Evolutionary conservation across 2,888 invertebrate genomes (phyloP), one percentile per base, ranked within the genome.

Genomic region (Yponomeuta plumbellus): DNA sequence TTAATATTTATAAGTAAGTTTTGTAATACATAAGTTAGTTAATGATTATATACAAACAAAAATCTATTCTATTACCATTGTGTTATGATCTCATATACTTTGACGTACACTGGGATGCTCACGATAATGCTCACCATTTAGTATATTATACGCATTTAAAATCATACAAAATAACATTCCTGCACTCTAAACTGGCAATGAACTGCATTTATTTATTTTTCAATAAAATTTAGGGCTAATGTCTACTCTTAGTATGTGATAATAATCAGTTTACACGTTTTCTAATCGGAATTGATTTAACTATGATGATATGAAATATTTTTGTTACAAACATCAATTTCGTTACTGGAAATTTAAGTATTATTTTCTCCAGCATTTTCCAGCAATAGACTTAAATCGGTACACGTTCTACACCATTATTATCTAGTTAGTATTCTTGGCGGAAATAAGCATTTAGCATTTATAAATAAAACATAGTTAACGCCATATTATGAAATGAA

Each of bases 191-290:
- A 26, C 26, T 78, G 82, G 87, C 87, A 87, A 87, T 88, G 23
- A 52, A 64, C 8, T 64, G 75, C 81, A 83, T 83, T 86, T 86
- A 88, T 88, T 88, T 88, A 86, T 85, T 82, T 59, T 3, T 59
- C 21, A 22, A 59, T 59, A 59, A 21, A 59, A 59, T 22, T 6
- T n/a, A n/a, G 17, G 20, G 10, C 20, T 57, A 57, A 57, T 57
- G 20, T 10, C 21, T 23, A 11, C 23, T 13, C 23, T 59, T 59
- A 59, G 23, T 59, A 59, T 23, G 59, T 59, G 23, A 22, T 59
- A 11, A 59, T 11, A 59, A 4, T 59, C 21, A 13, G 11, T 13
- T 10, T 59, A 59, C 21, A 59, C 23, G 11, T 59, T 13, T 59
- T 20, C 23, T 10, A 59, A 59, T 22, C 13, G 21, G 59, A 21